phyloP scores from a whole-genome alignment of 2,113 vertebrate genomes.

The Gobius niger region DNA sequence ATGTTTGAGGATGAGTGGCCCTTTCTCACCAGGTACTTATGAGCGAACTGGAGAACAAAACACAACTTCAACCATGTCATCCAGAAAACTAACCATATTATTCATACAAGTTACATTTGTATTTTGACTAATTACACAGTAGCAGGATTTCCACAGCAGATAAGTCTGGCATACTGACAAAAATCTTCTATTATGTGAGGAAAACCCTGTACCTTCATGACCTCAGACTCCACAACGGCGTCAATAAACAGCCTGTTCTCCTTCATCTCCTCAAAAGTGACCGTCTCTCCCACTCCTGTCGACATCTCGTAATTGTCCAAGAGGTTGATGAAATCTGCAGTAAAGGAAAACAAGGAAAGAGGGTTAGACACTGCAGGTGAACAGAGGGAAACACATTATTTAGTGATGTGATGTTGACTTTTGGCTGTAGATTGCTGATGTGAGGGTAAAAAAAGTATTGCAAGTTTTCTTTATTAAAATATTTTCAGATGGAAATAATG shows the following conservation, averaged over 20 bases:
- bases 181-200: too few species aligned
- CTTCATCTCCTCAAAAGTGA: slow-evolving; percentile 75
- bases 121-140: too few species aligned
- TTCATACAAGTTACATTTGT: too few species aligned
- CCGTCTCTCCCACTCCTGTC: slow-evolving; percentile 75
- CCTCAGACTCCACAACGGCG: slow-evolving; percentile 77
- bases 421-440: too few species aligned
- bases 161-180: not conserved
- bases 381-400: too few species aligned
- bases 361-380: not conserved
- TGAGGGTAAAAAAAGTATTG: too few species aligned
- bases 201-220: slow-evolving; percentile 79
- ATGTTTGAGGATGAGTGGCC: slow-evolving; percentile 64
- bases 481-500: too few species aligned
- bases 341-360: not conserved
- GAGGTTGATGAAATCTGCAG: slow-evolving; percentile 80
- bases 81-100: too few species aligned
- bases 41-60: slow-evolving; percentile 70
- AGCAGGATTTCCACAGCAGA: not conserved
- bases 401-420: too few species aligned
- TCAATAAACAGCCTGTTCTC: slow-evolving; percentile 81
- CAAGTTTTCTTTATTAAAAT: too few species aligned
- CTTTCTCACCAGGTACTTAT: slow-evolving; percentile 80
- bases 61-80: not conserved
- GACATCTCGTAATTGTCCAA: slow-evolving; percentile 83